phyloP scores from a whole-genome alignment of 2,797 vertebrate genomes.

The Monodelphis domestica region DNA sequence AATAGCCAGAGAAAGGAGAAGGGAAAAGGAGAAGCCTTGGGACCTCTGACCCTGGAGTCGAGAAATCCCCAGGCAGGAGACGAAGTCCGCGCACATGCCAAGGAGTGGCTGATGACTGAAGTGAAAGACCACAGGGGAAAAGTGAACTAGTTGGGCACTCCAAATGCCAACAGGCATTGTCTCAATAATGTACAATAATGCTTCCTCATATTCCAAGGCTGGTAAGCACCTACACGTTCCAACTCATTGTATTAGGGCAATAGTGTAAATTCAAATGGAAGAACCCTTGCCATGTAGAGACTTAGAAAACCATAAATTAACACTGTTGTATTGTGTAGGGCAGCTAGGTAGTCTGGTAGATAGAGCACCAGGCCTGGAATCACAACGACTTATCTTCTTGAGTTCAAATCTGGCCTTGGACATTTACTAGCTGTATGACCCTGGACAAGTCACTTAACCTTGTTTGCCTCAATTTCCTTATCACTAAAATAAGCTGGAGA shows the following conservation, averaged over 20 bases:
- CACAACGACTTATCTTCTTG: no score
- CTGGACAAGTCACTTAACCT: no score
- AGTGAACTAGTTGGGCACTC: neutral
- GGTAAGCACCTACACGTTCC: neutral
- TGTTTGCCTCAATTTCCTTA: no score
- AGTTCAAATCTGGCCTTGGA: no score
- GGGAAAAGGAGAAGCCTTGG: neutral
- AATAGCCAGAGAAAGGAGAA: conserved; percentile 15
- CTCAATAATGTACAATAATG: neutral
- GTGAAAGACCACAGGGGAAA: neutral
- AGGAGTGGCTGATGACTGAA: neutral
- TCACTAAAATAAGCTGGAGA: no score
- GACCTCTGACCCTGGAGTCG: neutral
- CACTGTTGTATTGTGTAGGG: neutral
- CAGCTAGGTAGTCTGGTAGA: no score
- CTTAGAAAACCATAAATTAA: neutral
- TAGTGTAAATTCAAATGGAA: neutral
- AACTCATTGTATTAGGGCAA: neutral
- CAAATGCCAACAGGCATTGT: neutral
- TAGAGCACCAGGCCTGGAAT: no score
- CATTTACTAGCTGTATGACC: no score
- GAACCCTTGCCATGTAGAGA: neutral
- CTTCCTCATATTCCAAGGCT: neutral
- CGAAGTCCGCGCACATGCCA: neutral
- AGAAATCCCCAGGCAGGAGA: neutral